These are phyloP conservation scores for Syngnathoides biaculeatus DNA, from an alignment of 2,113 vertebrate species.

Conservation along the genomic window DNA sequence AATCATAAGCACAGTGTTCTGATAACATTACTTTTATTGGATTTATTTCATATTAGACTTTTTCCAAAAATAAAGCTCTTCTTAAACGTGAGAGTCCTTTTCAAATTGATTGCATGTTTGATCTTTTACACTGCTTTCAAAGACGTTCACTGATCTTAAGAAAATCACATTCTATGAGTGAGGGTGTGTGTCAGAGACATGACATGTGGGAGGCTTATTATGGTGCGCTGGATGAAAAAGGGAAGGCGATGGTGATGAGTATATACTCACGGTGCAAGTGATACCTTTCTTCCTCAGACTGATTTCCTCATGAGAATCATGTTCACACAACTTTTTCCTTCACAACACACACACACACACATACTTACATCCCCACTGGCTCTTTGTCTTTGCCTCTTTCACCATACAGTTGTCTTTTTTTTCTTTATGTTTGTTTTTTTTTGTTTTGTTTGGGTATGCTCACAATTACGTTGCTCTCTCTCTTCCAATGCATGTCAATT, in stretches of 20 bases:
- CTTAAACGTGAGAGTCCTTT: too few relatives aligned
- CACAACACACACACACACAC: conserved; percentile 6
- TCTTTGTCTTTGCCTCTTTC: conserved; percentile 17
- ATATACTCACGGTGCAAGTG: conserved; percentile 72
- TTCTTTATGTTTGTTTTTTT: conserved; percentile 4
- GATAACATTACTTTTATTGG: too few relatives aligned
- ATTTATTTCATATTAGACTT: too few relatives aligned
- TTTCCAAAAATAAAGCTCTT: too few relatives aligned
- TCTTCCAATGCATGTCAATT: conserved; percentile 47
- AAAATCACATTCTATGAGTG: too few relatives aligned
- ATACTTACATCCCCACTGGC: conserved; percentile 7
- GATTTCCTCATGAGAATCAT: conserved; percentile 71
- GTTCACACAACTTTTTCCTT: conserved; percentile 50
- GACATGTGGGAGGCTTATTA: conserved; percentile 21
- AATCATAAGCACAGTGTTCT: too few relatives aligned
- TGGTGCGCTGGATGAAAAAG: conserved; percentile 38
- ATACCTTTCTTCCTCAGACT: conserved; percentile 75
- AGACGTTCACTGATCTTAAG: too few relatives aligned
- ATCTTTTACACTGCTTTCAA: too few relatives aligned
- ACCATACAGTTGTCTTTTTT: conserved; percentile 27
- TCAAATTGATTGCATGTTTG: too few relatives aligned
- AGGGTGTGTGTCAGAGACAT: conserved; percentile 54
- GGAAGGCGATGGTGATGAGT: conserved; percentile 68
- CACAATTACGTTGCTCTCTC: conserved; percentile 36
- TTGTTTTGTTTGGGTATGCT: conserved; percentile 27